phyloP scores from a whole-genome alignment of 2,797 vertebrate genomes.

The Apogon talboti region DNA sequence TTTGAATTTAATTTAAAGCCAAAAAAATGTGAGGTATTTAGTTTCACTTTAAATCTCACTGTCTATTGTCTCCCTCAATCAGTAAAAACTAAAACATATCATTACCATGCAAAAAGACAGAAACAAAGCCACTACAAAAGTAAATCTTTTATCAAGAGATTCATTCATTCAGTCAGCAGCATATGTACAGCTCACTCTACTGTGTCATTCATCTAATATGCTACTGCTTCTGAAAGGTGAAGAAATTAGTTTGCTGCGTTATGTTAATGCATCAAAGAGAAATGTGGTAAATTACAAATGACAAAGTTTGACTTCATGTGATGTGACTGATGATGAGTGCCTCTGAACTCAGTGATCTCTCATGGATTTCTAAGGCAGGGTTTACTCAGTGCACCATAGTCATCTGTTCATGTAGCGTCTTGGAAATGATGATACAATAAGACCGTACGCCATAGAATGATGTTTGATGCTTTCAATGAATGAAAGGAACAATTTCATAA shows the following conservation, averaged over 20 bases:
- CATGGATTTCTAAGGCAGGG: conserved; percentile 36
- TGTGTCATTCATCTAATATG: conserved; percentile 68
- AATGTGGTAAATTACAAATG: conserved; percentile 65
- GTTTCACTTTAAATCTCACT: neutral
- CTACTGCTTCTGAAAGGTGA: conserved; percentile 59
- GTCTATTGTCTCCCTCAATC: neutral
- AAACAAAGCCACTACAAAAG: conserved; percentile 14
- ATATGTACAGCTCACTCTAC: conserved; percentile 38
- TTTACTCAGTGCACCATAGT: conserved; percentile 11
- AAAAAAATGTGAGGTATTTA: too few species aligned
- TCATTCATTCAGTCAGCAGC: conserved; percentile 63
- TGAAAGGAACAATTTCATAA: too few species aligned
- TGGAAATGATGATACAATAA: too few species aligned
- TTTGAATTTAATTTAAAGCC: too few species aligned
- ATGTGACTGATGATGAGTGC: conserved; percentile 66
- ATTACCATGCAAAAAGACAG: neutral
- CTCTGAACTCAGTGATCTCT: conserved; percentile 67
- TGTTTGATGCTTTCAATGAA: too few species aligned
- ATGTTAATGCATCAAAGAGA: conserved; percentile 66
- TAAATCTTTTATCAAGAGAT: conserved; percentile 51
- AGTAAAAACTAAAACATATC: neutral
- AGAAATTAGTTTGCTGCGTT: conserved; percentile 71
- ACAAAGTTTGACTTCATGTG: conserved; percentile 64
- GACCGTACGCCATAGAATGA: too few species aligned
- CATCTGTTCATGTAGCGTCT: conserved; percentile 17